These are phyloP conservation scores for Callithrix jacchus DNA, from an alignment of 2,113 vertebrate species.

Conservation along the genomic window DNA sequence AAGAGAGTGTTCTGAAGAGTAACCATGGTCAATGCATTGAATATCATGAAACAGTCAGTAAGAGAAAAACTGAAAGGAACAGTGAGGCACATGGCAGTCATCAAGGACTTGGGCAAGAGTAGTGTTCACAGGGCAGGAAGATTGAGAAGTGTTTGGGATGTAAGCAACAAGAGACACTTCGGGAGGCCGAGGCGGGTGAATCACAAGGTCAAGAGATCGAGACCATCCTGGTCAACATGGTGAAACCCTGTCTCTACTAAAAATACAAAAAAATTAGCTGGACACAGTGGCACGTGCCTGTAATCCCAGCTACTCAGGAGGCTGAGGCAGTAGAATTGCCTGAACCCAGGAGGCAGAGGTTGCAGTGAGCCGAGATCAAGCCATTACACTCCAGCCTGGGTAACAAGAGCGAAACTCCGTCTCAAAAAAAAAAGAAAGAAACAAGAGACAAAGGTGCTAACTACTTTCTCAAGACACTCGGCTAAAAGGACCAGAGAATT, in stretches of 20 bases:
- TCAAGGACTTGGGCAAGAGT: neutral
- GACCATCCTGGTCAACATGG: too few species aligned
- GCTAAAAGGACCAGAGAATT: neutral
- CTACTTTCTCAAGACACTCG: neutral
- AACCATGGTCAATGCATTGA: neutral
- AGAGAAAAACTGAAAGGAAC: neutral
- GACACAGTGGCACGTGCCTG: too few species aligned
- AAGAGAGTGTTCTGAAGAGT: neutral
- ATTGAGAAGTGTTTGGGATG: neutral
- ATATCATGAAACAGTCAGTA: neutral
- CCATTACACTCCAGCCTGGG: too few species aligned
- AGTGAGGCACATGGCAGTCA: neutral
- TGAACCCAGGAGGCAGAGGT: too few species aligned
- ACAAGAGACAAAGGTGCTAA: neutral
- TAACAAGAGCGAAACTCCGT: too few species aligned
- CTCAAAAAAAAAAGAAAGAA: neutral
- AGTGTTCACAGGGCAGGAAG: neutral
- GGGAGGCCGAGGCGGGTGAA: too few species aligned
- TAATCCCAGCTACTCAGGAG: too few species aligned
- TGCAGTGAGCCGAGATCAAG: too few species aligned
- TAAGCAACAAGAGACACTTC: neutral
- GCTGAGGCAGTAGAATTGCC: too few species aligned
- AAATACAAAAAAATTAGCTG: too few species aligned
- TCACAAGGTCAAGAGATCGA: too few species aligned
- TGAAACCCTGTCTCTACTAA: too few species aligned